These are phyloP conservation scores for Trichacis sp. DNA, from an alignment of 2,888 invertebrate species.

Conservation along the genomic window DNA sequence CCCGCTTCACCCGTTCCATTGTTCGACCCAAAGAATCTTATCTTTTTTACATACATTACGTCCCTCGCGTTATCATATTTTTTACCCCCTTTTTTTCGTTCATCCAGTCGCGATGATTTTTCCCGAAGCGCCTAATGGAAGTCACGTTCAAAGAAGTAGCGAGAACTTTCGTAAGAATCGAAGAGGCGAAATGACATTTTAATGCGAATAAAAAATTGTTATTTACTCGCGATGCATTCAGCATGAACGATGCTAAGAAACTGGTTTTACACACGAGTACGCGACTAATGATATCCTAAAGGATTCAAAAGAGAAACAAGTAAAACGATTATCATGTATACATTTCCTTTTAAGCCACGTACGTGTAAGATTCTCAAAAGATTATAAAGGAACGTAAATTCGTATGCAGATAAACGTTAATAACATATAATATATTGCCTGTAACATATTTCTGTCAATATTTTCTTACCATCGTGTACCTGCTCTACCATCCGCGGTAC, in stretches of 20 bases:
- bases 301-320: conserved; percentile 7
- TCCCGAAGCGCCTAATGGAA: background rate
- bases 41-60: conserved; percentile 1
- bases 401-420: conserved; percentile 5
- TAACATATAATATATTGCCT: conserved; percentile 7
- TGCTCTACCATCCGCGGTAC: background rate
- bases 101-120: background rate
- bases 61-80: background rate
- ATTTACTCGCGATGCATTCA: conserved; percentile 1
- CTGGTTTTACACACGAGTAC: conserved; percentile 8
- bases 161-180: background rate
- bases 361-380: background rate
- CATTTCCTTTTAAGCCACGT: background rate
- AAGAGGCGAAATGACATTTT: conserved; percentile 5
- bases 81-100: background rate
- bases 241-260: conserved; percentile 7
- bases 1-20: background rate
- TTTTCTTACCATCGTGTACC: conserved; percentile 9
- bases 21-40: background rate
- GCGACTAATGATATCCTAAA: conserved; percentile 11
- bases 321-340: conserved; percentile 7
- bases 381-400: conserved; percentile 3
- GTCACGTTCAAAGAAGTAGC: background rate
- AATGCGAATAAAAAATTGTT: conserved; percentile 5
- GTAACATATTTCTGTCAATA: conserved; percentile 11